These are phyloP conservation scores for Acropora yongei DNA, from an alignment of 64 coral and sea anemone genomes.

Conservation along the genomic window DNA sequence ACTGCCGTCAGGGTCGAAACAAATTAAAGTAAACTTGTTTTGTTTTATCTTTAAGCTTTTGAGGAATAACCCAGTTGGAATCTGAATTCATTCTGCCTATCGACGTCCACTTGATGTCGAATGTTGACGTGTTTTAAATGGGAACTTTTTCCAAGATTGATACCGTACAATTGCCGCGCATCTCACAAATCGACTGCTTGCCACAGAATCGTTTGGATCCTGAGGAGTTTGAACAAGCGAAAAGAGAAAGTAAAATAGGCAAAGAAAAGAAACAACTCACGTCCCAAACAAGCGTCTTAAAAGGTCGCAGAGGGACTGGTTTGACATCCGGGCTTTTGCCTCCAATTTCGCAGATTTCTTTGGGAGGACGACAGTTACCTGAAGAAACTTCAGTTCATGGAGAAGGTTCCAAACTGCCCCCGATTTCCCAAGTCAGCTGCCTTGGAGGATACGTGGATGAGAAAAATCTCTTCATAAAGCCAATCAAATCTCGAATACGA, in stretches of 20 bases:
- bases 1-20: neutral
- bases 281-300: slow-evolving; percentile 3
- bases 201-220: slow-evolving; percentile 46
- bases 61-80: neutral
- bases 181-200: slow-evolving; percentile 67
- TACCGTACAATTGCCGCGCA: slow-evolving; percentile 3
- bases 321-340: slow-evolving; percentile 12
- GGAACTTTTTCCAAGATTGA: slow-evolving; percentile 4
- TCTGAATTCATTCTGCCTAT: neutral
- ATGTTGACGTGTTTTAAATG: neutral
- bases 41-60: neutral
- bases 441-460: slow-evolving; percentile 24
- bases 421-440: slow-evolving; percentile 65
- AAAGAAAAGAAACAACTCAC: slow-evolving; percentile 26
- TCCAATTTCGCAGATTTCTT: slow-evolving; percentile 57
- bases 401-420: slow-evolving; percentile 32
- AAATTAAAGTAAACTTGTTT: neutral
- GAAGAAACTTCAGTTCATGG: neutral
- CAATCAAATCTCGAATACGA: slow-evolving; percentile 14
- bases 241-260: slow-evolving; percentile 4
- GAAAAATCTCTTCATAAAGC: neutral
- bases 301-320: neutral
- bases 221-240: slow-evolving; percentile 2
- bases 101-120: neutral
- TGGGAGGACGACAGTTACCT: slow-evolving; percentile 47